Evolutionary conservation across 2,888 invertebrate genomes (phyloP), one percentile per base, ranked within the genome.

Genomic region (Villa cingulata): DNA sequence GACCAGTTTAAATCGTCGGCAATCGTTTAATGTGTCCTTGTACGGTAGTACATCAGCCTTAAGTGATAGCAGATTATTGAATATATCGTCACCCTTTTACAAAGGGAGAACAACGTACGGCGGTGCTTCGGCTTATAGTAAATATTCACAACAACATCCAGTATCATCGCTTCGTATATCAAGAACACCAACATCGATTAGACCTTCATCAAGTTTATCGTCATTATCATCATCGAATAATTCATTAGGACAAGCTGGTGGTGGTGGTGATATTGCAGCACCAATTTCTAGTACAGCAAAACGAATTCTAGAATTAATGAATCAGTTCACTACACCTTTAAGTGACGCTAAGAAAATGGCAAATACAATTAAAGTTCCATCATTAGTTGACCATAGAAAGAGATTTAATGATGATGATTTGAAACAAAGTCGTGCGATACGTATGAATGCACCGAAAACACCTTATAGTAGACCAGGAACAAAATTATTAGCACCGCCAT

Each of bases 261-360:
- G 27, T 18, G 45, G 39, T 4, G 52, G 50, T 18, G 48, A 52
- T 14, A 23, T 51, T 16, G 56, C 61, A 5, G 54, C 61, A 3
- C 53, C 56, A 1, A 56, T 68, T 44, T 70, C 69, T 1, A 60
- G 77, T 53, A 83, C 89, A 5, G 83, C 90, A 1, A 78, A 81
- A 57, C 76, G 82, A 53, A 83, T 92, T 53, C 70, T 91, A 58
- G 82, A 85, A 57, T 75, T 87, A 6, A 70, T 92, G 47, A 86
- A 90, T 62, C 79, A 83, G 57, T 87, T 85, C 68, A 82, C 86
- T 0, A 84, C 88, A 2, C 87, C 90, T 1, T 68, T 88, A 44
- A 72, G 72, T 40, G 88, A 89, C 64, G 87, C 83, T 2, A 83
- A 79, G 59, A 81, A 82, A 60, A 84, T 88, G 63, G 85, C 86